A percentile compares a stretch with the other conserved stretches of the same genome.
phyloP scores from a whole-genome alignment of 2,113 vertebrate genomes.

The Rattus norvegicus region GRCr8 NC_086023.1:115659001-115659500 shows the following conservation, averaged over 20 bases:
- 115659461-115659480: neutral
- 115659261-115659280: neutral
- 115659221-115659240: neutral
- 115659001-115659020: neutral
- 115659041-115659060: too few relatives aligned
- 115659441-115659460: constrained; percentile 15
- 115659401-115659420: neutral
- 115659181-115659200: too few relatives aligned
- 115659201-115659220: neutral
- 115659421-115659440: constrained; percentile 27
- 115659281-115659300: neutral
- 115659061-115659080: neutral
- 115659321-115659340: neutral
- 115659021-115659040: neutral
- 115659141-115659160: neutral
- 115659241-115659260: neutral
- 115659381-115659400: constrained; percentile 7
- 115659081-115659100: neutral
- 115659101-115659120: too few relatives aligned
- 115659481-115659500: neutral
- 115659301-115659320: neutral
- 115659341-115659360: neutral
- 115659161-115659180: too few relatives aligned
- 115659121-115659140: neutral
- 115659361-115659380: constrained; percentile 32